Evolutionary conservation across 2,797 vertebrate species (phyloP).

Genomic region (Sebastes miniatus): DNA sequence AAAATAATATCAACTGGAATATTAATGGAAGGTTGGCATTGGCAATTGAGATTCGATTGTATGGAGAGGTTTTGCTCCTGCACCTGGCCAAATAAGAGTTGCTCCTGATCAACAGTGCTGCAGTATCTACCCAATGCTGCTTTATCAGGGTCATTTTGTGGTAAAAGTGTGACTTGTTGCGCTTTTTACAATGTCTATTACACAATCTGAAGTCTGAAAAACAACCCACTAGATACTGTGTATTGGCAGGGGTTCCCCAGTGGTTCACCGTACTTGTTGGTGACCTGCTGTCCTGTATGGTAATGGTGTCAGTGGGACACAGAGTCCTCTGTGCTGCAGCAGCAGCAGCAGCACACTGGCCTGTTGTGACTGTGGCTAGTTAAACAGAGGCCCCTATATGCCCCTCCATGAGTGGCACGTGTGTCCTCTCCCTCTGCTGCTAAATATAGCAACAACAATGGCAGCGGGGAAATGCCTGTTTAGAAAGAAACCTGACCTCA

Average conservation of each 20-base stretch:
- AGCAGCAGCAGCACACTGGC: slow-evolving; percentile 70
- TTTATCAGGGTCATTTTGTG: neutral
- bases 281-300: slow-evolving; percentile 63
- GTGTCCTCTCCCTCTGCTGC: slow-evolving; percentile 61
- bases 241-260: slow-evolving; percentile 48
- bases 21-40: no score
- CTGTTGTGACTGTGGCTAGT: slow-evolving; percentile 70
- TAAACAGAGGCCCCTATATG: slow-evolving; percentile 75
- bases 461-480: slow-evolving; percentile 56
- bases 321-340: slow-evolving; percentile 66
- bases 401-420: slow-evolving; percentile 68
- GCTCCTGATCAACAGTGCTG: neutral
- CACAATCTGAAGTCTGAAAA: slow-evolving; percentile 1
- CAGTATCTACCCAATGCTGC: neutral
- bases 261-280: slow-evolving; percentile 35
- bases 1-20: no score
- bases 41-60: neutral
- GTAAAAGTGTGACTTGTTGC: neutral
- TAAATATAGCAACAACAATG: slow-evolving; percentile 83
- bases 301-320: slow-evolving; percentile 72
- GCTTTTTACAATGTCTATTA: neutral
- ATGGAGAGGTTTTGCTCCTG: neutral
- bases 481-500: slow-evolving; percentile 46
- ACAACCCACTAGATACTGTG: neutral
- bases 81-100: neutral